Percentiles rank a stretch among this genome's conserved stretches.
Conservation (phyloP, 2,888 invertebrate genomes). For the Mesochorus sp. region DNA sequence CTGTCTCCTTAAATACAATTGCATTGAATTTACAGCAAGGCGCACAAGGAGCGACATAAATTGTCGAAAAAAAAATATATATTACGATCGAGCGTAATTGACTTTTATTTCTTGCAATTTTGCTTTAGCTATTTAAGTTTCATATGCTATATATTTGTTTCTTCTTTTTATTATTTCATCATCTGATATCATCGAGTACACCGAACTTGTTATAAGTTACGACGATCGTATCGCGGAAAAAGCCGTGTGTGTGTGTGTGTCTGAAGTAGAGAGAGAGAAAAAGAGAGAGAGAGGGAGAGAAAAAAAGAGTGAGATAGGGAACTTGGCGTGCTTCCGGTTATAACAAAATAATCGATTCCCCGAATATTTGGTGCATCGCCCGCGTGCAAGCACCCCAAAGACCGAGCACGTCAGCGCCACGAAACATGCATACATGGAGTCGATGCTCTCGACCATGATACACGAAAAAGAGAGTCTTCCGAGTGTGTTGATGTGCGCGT, state of each 20-base stretch:
- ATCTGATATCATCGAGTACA: not conserved
- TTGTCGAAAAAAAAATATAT: too few relatives aligned
- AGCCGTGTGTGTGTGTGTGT: too few relatives aligned
- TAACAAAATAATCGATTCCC: slow-evolving; percentile 59
- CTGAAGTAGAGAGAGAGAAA: not conserved
- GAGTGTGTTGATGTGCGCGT: slow-evolving; percentile 20
- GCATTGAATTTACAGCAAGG: too few relatives aligned
- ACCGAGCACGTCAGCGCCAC: slow-evolving; percentile 23
- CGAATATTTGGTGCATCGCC: slow-evolving; percentile 60
- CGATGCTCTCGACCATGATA: slow-evolving; percentile 60
- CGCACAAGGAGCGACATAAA: too few relatives aligned
- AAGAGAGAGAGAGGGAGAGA: not conserved
- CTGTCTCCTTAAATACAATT: too few relatives aligned
- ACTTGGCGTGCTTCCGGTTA: slow-evolving; percentile 52
- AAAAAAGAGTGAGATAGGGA: not conserved
- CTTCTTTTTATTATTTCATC: not conserved
- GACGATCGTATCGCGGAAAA: not conserved
- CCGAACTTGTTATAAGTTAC: slow-evolving; percentile 6
- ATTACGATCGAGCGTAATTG: too few relatives aligned
- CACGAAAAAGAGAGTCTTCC: slow-evolving; percentile 20
- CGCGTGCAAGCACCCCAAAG: slow-evolving; percentile 40
- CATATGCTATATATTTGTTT: not conserved
- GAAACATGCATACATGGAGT: slow-evolving; percentile 47
- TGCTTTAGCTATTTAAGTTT: not conserved
- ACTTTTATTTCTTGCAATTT: too few relatives aligned